Conservation (phyloP, 2,888 invertebrate genomes). For the Lasioglossum lativentre region DNA sequence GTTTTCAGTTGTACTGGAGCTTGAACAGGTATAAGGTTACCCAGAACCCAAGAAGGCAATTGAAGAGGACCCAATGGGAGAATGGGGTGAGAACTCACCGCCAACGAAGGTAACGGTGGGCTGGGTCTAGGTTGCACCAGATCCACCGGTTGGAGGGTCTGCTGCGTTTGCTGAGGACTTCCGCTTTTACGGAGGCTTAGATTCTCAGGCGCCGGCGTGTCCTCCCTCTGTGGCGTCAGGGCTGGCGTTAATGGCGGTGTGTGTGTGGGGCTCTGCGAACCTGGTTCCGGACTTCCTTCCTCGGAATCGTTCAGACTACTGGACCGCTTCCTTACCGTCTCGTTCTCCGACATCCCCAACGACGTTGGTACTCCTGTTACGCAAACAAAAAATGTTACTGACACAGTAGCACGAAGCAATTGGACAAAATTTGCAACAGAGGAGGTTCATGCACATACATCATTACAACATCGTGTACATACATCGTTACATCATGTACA, state of each 20-base stretch:
- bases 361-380: slow-evolving; percentile 53
- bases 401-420: background rate
- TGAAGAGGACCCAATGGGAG: background rate
- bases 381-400: background rate
- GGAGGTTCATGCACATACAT: background rate
- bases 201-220: slow-evolving; percentile 90
- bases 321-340: slow-evolving; percentile 73
- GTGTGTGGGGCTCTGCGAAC: slow-evolving; percentile 80
- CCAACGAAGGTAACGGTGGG: slow-evolving; percentile 78
- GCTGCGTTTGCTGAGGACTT: slow-evolving; percentile 81
- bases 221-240: slow-evolving; percentile 79
- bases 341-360: slow-evolving; percentile 67
- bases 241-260: slow-evolving; percentile 81
- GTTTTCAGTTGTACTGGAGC: background rate
- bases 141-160: slow-evolving; percentile 78
- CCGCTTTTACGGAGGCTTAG: slow-evolving; percentile 90
- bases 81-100: slow-evolving; percentile 68
- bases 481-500: background rate
- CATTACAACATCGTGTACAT: background rate
- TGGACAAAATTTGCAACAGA: background rate
- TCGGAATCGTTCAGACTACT: slow-evolving; percentile 81
- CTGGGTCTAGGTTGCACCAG: slow-evolving; percentile 81
- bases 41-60: background rate
- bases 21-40: background rate
- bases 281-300: slow-evolving; percentile 80